Conservation (phyloP, 2,113 vertebrate species). For the Xiphias gladius region DNA sequence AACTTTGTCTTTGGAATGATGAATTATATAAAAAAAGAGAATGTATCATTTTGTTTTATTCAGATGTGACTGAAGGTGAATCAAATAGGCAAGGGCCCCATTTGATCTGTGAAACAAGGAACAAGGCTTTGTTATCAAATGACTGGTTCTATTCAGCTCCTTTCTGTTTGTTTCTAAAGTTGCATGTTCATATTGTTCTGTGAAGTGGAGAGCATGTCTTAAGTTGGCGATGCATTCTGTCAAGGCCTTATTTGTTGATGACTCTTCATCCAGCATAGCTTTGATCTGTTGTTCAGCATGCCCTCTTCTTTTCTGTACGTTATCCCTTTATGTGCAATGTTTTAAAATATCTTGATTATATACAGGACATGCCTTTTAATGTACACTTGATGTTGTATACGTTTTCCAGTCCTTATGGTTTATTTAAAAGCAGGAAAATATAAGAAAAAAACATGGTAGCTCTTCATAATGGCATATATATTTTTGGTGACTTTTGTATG, state of each 20-base stretch:
- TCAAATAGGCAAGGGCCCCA: constrained; percentile 42
- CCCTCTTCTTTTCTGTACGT: constrained; percentile 82
- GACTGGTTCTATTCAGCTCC: constrained; percentile 48
- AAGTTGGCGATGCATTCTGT: constrained; percentile 76
- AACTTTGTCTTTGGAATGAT: constrained; percentile 61
- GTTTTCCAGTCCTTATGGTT: constrained; percentile 92
- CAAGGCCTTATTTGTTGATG: constrained; percentile 63
- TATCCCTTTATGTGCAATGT: constrained; percentile 84
- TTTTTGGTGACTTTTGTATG: constrained; percentile 97
- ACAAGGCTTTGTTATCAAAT: constrained; percentile 37
- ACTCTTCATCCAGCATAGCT: constrained; percentile 50
- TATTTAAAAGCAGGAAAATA: constrained; percentile 83
- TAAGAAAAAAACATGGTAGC: constrained; percentile 81
- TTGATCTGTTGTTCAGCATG: constrained; percentile 89
- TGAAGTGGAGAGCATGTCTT: constrained; percentile 84
- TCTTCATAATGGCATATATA: constrained; percentile 90
- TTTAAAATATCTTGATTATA: constrained; percentile 73
- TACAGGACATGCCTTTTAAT: constrained; percentile 87
- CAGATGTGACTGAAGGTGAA: constrained; percentile 73
- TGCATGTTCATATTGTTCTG: constrained; percentile 75
- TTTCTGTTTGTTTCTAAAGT: constrained; percentile 47
- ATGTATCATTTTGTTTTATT: constrained; percentile 72
- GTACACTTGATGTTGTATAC: constrained; percentile 88
- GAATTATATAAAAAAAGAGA: constrained; percentile 57
- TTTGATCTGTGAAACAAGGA: constrained; percentile 73